These are phyloP conservation scores for Geothlypis trichas DNA, from an alignment of 2,113 vertebrate species.

Conservation along the genomic window DNA sequence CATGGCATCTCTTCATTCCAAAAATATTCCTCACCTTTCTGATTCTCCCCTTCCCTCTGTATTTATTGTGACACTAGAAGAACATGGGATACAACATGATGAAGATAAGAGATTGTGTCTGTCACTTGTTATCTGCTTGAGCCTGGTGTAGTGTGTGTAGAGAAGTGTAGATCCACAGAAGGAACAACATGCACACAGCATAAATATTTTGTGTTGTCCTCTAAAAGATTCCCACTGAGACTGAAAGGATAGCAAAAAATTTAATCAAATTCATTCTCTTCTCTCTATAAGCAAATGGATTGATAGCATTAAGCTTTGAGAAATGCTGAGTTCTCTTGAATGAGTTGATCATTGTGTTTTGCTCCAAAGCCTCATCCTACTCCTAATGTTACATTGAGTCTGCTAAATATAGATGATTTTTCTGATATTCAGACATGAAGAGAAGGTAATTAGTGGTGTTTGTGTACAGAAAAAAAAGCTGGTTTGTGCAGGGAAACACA, in stretches of 20 bases:
- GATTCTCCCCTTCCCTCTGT: background rate
- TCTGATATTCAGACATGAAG: slow-evolving; percentile 29
- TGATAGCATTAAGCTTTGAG: background rate
- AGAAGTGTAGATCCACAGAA: background rate
- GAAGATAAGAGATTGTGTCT: background rate
- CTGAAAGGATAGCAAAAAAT: background rate
- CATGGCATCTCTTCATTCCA: background rate
- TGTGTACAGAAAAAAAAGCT: slow-evolving; percentile 11
- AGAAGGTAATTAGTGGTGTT: slow-evolving; percentile 24
- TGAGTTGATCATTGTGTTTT: background rate
- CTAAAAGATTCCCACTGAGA: background rate
- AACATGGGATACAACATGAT: background rate
- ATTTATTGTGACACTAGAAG: background rate
- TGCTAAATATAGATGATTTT: slow-evolving; percentile 45
- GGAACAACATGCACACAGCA: background rate
- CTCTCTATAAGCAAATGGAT: background rate
- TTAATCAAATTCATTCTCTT: slow-evolving; percentile 3
- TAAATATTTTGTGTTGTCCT: background rate
- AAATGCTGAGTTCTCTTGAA: background rate
- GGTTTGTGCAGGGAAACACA: background rate
- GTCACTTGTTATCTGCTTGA: background rate
- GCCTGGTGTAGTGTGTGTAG: background rate
- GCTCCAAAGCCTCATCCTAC: background rate
- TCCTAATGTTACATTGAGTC: background rate
- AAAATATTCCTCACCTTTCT: background rate